phyloP scores from a whole-genome alignment of 1,140 invertebrate genomes.

The Polyergus mexicanus region DNA sequence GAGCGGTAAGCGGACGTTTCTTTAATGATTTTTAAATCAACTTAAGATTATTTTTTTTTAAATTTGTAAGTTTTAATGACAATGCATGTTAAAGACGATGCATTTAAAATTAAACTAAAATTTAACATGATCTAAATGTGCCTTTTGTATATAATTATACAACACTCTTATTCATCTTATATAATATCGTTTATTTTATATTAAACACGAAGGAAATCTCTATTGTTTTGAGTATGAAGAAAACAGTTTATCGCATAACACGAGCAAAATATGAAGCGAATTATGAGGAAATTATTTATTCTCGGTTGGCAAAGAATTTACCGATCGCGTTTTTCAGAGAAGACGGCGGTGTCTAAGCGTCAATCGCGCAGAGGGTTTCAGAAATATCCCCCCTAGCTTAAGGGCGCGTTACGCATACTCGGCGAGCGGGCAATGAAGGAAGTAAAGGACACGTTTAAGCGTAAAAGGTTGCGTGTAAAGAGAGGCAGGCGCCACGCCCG shows the following conservation, averaged over 20 bases:
- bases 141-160: background rate
- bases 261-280: no score
- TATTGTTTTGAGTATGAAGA: background rate
- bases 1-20: background rate
- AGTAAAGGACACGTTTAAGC: conserved; percentile 49
- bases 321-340: conserved; percentile 1
- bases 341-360: background rate
- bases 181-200: background rate
- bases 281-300: background rate
- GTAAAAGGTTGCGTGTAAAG: conserved; percentile 66
- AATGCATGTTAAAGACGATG: background rate
- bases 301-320: conserved; percentile 2
- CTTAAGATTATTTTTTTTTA: background rate
- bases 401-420: background rate
- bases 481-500: conserved; percentile 80
- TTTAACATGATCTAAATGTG: background rate
- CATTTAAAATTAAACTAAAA: background rate
- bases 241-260: background rate
- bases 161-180: background rate
- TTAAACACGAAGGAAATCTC: background rate
- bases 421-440: background rate
- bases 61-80: background rate
- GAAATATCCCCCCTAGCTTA: background rate
- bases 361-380: background rate
- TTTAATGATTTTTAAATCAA: background rate